These are phyloP conservation scores for Geopemphigus sp. DNA, from an alignment of 1,140 invertebrate species.

Conservation along the genomic window DNA sequence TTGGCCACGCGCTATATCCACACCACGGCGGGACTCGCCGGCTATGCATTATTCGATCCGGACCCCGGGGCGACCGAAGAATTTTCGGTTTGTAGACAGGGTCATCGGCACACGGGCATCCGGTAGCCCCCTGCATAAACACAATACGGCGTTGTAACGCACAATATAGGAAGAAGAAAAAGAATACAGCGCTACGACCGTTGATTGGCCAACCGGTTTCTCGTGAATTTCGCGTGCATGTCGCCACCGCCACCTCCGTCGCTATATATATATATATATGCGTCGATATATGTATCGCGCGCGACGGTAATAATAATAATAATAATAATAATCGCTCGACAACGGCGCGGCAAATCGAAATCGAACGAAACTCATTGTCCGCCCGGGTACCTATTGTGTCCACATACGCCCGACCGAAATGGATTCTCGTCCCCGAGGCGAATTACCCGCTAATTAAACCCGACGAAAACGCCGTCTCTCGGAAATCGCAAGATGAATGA, in stretches of 20 bases:
- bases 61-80: conserved; percentile 12
- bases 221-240: conserved; percentile 3
- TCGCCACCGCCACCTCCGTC: background rate
- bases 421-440: conserved; percentile 40
- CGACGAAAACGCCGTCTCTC: background rate
- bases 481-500: conserved; percentile 44
- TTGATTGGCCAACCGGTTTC: conserved; percentile 47
- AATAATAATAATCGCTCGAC: conserved; percentile 37
- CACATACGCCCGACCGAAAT: conserved; percentile 23
- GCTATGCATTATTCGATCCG: too few relatives aligned
- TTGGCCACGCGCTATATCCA: too few relatives aligned
- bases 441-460: conserved; percentile 39
- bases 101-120: conserved; percentile 26
- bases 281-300: background rate
- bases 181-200: background rate
- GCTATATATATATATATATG: too few relatives aligned
- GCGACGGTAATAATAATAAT: conserved; percentile 22
- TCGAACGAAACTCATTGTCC: conserved; percentile 45
- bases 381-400: conserved; percentile 32
- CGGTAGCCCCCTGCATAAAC: conserved; percentile 10
- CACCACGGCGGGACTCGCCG: too few relatives aligned
- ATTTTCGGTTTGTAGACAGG: conserved; percentile 34
- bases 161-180: background rate
- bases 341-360: conserved; percentile 37
- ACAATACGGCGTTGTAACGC: background rate